Base-by-base conservation (phyloP, 2,888 invertebrate genomes). In the Drosophila mayaguana region DNA sequence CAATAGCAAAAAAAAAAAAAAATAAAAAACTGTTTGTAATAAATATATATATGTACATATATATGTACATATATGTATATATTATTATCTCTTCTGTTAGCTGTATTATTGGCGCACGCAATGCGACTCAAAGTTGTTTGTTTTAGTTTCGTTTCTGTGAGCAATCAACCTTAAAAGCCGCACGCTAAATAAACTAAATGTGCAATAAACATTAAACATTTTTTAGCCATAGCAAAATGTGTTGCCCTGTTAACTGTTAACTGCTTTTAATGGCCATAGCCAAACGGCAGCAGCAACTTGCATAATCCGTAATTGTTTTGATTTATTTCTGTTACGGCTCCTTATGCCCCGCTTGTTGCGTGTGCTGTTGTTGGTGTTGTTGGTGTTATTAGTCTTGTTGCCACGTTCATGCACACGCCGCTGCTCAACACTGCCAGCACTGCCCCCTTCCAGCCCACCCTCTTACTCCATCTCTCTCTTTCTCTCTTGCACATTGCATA, bases 301-400 rank as follows among this genome's bases (percentile, higher is more conserved):
- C 89, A 89, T 89, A 84, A 84, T 82, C 45, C 56, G 66, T 66
- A 84, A 89, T 89, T 89, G 84, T 89, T 84, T 84, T 88, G 83
- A 85, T 84, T 88, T 88, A 86, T 72, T 84, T 81, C 75, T 67
- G 61, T 72, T 57, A 62, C 54, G 62, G 55, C 67, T 78, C 67
- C 78, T 81, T 81, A 46, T 81, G 59, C 6, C 48, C 62, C 55
- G 40, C 60, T 66, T 74, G 28, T 51, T 68, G 36, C 53, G 51
- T 62, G 32, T 56, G 36, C 20, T 60, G 51, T 48, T 50, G 55
- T 36, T 36, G 36, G 36, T 50, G 28, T 28, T 28, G 28, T 28
- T 28, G 28, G 34, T 34, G 38, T 66, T 56, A 56, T 36, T 20
- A 36, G 36, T 22, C 34, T 36, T 61, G 51, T 57, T 61, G 68